A percentile compares a stretch with the other conserved stretches of the same genome.
These are phyloP conservation scores for Rhopalosiphum nymphaeae DNA, from an alignment of 2,888 invertebrate genomes.

Conservation along the genomic window DNA sequence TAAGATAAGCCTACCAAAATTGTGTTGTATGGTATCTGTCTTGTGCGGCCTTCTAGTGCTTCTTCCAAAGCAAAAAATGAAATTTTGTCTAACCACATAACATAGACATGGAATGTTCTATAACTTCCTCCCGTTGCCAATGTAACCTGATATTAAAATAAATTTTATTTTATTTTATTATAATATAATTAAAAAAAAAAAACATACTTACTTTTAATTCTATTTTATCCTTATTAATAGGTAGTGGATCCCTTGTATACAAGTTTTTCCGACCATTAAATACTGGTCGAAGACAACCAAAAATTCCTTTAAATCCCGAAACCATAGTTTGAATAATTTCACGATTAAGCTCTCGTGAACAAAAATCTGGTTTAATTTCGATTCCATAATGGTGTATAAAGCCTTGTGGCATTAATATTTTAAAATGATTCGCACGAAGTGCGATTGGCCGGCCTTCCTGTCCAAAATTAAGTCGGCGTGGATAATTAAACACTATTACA, in stretches of 20 bases:
- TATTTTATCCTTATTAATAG: constrained; percentile 95
- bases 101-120: constrained; percentile 95
- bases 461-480: constrained; percentile 95
- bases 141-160: constrained; percentile 76
- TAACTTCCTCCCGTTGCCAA: constrained; percentile 99
- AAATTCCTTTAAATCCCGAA: constrained; percentile 95
- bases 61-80: constrained; percentile 97
- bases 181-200: constrained; percentile 6
- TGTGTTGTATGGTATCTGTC: constrained; percentile 97
- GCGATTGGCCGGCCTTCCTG: constrained; percentile 96
- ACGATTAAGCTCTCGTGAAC: constrained; percentile 96
- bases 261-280: constrained; percentile 99
- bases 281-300: constrained; percentile 96
- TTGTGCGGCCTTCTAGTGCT: constrained; percentile 94
- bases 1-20: constrained; percentile 74
- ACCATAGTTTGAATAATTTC: constrained; percentile 99
- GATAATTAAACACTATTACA: constrained; percentile 88
- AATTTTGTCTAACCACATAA: constrained; percentile 98
- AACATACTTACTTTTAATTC: constrained; percentile 78
- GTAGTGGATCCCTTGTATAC: constrained; percentile 97
- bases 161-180: constrained; percentile 8
- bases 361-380: constrained; percentile 99
- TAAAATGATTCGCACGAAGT: constrained; percentile 98
- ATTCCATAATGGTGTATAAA: constrained; percentile 99
- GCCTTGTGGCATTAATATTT: constrained; percentile 98